Conservation (phyloP, 2,888 invertebrate species). For the Limnephilus auricula region DNA sequence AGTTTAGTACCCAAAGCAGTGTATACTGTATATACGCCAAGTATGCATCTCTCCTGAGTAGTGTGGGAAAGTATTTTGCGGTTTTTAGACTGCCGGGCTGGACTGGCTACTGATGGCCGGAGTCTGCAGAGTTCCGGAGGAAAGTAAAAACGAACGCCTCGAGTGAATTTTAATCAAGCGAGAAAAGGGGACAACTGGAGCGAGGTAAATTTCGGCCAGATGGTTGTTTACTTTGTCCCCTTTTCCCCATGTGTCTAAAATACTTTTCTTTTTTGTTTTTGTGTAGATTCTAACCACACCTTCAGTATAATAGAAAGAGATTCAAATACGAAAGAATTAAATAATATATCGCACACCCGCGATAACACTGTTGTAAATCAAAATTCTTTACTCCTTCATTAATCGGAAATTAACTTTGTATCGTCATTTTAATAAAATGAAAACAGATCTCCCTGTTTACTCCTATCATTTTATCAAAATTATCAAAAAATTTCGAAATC, state of each 20-base stretch:
- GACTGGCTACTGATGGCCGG: constrained; percentile 29
- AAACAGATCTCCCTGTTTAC: too few species aligned
- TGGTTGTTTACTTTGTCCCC: background rate
- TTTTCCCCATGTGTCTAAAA: background rate
- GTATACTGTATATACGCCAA: background rate
- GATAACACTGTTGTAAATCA: background rate
- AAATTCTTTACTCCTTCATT: background rate
- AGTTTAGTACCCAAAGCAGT: constrained; percentile 50
- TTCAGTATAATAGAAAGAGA: background rate
- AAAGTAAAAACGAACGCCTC: background rate
- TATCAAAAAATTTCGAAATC: too few species aligned
- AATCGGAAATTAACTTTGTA: background rate
- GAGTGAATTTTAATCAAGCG: background rate
- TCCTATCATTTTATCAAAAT: too few species aligned
- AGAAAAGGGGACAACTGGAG: background rate
- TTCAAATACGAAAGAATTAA: constrained; percentile 8
- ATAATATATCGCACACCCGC: background rate
- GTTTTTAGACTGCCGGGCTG: constrained; percentile 56
- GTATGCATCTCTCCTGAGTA: constrained; percentile 41
- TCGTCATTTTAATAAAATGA: too few species aligned
- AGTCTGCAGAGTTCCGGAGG: constrained; percentile 12
- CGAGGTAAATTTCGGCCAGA: background rate
- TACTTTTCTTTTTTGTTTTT: background rate
- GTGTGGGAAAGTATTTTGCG: constrained; percentile 64
- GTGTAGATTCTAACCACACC: background rate